These are phyloP conservation scores for Siderastrea radians DNA, from an alignment of 92 coral and sea anemone species.

Conservation along the genomic window DNA sequence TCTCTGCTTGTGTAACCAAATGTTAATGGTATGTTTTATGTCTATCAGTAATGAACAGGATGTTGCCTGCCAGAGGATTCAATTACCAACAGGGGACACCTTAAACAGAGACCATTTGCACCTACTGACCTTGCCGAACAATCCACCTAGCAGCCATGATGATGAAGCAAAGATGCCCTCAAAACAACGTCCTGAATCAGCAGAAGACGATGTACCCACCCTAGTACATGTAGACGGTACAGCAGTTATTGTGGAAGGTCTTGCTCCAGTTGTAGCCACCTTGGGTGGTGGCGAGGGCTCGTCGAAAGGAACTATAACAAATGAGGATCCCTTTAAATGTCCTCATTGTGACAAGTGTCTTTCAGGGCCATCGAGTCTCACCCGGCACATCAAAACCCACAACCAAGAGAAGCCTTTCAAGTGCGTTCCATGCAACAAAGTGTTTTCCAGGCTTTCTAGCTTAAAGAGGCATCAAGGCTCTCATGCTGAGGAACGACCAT, in stretches of 20 bases:
- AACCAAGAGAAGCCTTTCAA: constrained; percentile 80
- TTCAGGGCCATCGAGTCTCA: constrained; percentile 42
- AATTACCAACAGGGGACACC: background rate
- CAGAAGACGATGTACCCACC: background rate
- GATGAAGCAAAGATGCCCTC: background rate
- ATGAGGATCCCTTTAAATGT: constrained; percentile 16
- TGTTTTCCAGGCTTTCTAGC: constrained; percentile 84
- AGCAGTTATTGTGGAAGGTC: constrained; percentile 2
- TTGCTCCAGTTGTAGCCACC: background rate
- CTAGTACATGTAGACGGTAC: background rate
- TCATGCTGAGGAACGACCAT: constrained; percentile 85
- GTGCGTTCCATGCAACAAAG: constrained; percentile 85
- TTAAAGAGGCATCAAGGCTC: constrained; percentile 82
- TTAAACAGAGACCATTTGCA: background rate
- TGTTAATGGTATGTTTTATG: background rate
- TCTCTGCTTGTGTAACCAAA: too few species aligned
- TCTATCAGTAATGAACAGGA: constrained; percentile 14
- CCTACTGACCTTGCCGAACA: background rate
- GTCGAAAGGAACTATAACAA: background rate
- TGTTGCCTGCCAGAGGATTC: background rate
- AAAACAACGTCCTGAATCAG: background rate
- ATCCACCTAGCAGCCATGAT: background rate
- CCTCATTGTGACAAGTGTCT: constrained; percentile 36
- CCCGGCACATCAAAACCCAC: constrained; percentile 78
- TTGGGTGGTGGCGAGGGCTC: background rate